Percentiles rank a stretch among this genome's conserved stretches.
Conservation (phyloP, 2,113 vertebrate genomes). For the Oncorhynchus gorbuscha region DNA sequence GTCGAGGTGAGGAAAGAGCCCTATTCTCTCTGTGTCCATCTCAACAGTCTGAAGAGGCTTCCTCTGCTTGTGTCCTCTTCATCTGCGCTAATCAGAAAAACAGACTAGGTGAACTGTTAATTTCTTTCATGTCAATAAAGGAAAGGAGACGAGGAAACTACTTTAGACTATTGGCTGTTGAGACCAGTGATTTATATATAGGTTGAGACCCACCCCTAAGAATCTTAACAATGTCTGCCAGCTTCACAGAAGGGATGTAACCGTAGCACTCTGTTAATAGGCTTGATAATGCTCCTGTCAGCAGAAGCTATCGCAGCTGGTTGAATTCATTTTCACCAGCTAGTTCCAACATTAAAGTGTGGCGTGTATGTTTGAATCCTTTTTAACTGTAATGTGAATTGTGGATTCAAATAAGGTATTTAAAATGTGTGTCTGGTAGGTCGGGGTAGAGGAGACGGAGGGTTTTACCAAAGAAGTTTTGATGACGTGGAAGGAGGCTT, state of each 20-base stretch:
- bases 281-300: slow-evolving; percentile 1
- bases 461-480: slow-evolving; percentile 99
- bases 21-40: neutral
- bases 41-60: neutral
- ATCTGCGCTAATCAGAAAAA: neutral
- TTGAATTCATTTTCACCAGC: neutral
- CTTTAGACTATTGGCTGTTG: neutral
- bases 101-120: no score
- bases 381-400: neutral
- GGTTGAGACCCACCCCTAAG: slow-evolving; percentile 17
- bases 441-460: slow-evolving; percentile 94
- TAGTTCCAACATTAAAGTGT: neutral
- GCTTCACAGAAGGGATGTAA: slow-evolving; percentile 22
- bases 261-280: slow-evolving; percentile 16
- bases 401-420: no score
- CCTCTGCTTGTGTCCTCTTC: neutral
- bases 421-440: slow-evolving; percentile 65
- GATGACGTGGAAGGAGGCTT: slow-evolving; percentile 97
- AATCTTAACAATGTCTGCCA: slow-evolving; percentile 15
- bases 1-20: slow-evolving; percentile 82
- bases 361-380: neutral
- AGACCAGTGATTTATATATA: no score
- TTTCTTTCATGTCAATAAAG: neutral
- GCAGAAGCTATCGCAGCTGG: slow-evolving; percentile 23
- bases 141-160: neutral